These are phyloP conservation scores for Holocentrus rufus DNA, from an alignment of 2,797 vertebrate species.

Conservation along the genomic window DNA sequence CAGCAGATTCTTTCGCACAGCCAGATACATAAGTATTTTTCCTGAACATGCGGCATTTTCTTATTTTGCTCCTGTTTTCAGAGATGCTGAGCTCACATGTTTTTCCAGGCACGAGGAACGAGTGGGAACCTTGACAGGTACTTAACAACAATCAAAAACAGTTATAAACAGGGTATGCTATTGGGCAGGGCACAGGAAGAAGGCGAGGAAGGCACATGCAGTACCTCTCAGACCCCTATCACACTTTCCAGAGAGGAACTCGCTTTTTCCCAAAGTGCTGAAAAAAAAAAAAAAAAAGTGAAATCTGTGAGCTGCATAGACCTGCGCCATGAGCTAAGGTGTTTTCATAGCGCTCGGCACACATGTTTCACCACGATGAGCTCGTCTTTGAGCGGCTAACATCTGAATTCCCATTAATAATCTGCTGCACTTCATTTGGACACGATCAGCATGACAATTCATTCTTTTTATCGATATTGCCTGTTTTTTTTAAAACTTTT, in stretches of 20 bases:
- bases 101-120: conserved; percentile 74
- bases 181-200: conserved; percentile 71
- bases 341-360: conserved; percentile 69
- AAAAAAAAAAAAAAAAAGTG: conserved; percentile 54
- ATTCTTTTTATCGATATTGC: neutral
- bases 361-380: conserved; percentile 56
- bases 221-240: conserved; percentile 74
- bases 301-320: conserved; percentile 67
- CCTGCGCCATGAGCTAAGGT: conserved; percentile 72
- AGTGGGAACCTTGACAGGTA: conserved; percentile 76
- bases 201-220: conserved; percentile 62
- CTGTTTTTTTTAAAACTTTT: neutral
- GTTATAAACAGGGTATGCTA: conserved; percentile 73
- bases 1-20: conserved; percentile 49
- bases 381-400: conserved; percentile 41
- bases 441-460: neutral
- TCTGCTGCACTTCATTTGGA: neutral
- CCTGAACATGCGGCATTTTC: conserved; percentile 53
- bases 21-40: conserved; percentile 63
- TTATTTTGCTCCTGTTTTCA: conserved; percentile 66
- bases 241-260: conserved; percentile 80
- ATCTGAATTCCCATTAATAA: conserved; percentile 40
- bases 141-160: conserved; percentile 82
- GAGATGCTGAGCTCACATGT: conserved; percentile 79
- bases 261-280: conserved; percentile 61